Conservation (phyloP, 2,113 vertebrate species). For the Anhinga rufa region DNA sequence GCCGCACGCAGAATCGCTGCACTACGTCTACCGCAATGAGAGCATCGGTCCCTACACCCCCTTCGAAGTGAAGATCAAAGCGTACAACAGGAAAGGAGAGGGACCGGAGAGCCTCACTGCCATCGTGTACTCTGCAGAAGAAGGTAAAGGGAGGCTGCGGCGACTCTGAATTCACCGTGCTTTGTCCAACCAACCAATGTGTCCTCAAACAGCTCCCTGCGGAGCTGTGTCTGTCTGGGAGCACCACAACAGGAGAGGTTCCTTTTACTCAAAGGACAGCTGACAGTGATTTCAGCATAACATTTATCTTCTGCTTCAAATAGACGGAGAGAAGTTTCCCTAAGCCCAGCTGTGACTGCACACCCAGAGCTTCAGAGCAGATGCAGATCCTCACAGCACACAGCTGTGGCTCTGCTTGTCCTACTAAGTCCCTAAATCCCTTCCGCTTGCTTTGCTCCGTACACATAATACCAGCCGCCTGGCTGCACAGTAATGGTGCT, state of each 20-base stretch:
- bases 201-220: not conserved
- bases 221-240: not conserved
- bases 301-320: not conserved
- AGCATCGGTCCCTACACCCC: conserved; percentile 85
- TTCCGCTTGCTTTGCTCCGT: not conserved
- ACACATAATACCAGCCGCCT: not conserved
- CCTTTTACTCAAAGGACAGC: not conserved
- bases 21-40: conserved; percentile 88
- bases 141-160: conserved; percentile 71
- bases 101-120: conserved; percentile 91
- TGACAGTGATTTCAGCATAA: not conserved
- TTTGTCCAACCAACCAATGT: not conserved
- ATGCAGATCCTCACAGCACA: not conserved
- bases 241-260: not conserved
- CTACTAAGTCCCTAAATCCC: not conserved
- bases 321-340: not conserved
- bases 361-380: not conserved
- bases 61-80: conserved; percentile 93
- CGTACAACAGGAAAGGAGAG: conserved; percentile 88
- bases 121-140: conserved; percentile 89
- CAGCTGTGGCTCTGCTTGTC: not conserved
- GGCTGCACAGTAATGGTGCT: accelerated
- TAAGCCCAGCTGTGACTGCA: not conserved
- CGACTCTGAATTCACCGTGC: accelerated
- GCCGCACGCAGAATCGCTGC: conserved; percentile 82